A percentile compares a stretch with the other conserved stretches of the same genome.
These are phyloP conservation scores for Druon quercuslanigerum DNA, from an alignment of 1,140 invertebrate genomes.

Conservation along the genomic window DNA sequence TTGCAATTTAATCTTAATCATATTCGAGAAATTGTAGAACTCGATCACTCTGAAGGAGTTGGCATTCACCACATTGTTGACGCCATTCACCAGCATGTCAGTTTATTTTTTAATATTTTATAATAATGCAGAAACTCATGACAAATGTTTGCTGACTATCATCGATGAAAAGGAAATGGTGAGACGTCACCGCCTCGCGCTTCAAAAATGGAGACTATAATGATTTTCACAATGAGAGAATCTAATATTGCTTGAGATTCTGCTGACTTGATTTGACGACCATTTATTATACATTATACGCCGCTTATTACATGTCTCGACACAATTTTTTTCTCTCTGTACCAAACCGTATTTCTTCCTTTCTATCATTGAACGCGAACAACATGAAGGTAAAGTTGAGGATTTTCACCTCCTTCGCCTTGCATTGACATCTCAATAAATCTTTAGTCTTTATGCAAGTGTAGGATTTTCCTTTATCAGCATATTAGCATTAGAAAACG, in stretches of 20 bases:
- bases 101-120: slow-evolving; percentile 1
- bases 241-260: neutral
- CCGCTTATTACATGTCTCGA: neutral
- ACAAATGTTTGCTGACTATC: slow-evolving; percentile 6
- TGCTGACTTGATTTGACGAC: neutral
- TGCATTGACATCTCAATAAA: slow-evolving; percentile 27
- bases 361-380: neutral
- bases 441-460: slow-evolving; percentile 17
- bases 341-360: neutral
- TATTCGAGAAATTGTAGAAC: neutral
- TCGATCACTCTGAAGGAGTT: neutral
- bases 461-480: slow-evolving; percentile 2
- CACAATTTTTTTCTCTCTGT: neutral
- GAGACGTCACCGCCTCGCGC: neutral
- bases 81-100: slow-evolving; percentile 20
- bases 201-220: slow-evolving; percentile 15
- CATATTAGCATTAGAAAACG: slow-evolving; percentile 1
- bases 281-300: neutral
- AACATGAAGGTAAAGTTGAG: neutral
- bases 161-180: neutral
- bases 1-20: no score
- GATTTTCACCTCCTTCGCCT: slow-evolving; percentile 13
- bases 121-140: slow-evolving; percentile 10
- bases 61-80: neutral
- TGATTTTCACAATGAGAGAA: neutral